Conservation (phyloP, 2,888 invertebrate species). For the Ormyrus rosae region DNA sequence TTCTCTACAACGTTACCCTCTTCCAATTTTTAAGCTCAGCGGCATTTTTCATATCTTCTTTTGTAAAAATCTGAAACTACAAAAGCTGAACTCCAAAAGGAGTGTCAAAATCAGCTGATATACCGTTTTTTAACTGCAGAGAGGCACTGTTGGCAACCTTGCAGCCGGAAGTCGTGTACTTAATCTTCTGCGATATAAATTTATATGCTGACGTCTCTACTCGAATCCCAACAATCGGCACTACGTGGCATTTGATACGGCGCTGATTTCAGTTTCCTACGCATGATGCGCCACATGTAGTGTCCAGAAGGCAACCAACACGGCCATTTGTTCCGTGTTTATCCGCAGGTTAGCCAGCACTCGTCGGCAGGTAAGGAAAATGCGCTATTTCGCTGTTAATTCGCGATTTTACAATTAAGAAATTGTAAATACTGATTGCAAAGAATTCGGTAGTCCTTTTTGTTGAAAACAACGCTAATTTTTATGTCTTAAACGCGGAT, state of each 20-base stretch:
- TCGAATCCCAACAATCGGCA: constrained; percentile 59
- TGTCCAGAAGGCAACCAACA: constrained; percentile 26
- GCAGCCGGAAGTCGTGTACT: constrained; percentile 42
- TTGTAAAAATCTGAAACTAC: no score
- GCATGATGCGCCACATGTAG: constrained; percentile 59
- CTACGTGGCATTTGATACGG: constrained; percentile 69
- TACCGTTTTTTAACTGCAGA: background rate
- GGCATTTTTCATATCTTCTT: no score
- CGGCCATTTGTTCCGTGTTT: constrained; percentile 52
- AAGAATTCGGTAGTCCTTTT: background rate
- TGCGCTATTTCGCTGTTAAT: no score
- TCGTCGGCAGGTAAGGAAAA: constrained; percentile 30
- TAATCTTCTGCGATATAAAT: constrained; percentile 56
- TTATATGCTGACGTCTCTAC: background rate
- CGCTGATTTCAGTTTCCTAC: constrained; percentile 61
- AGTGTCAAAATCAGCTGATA: constrained; percentile 49
- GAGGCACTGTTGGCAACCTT: constrained; percentile 17
- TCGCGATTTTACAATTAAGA: no score
- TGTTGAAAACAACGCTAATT: background rate
- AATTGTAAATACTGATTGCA: no score
- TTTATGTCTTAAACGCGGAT: background rate
- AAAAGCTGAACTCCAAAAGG: background rate
- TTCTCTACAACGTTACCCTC: no score
- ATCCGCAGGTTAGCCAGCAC: constrained; percentile 47
- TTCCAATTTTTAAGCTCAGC: no score